A percentile compares a stretch with the other conserved stretches of the same genome.
Conservation (phyloP, 2,797 vertebrate genomes). For the Anguilla marmorata region DNA sequence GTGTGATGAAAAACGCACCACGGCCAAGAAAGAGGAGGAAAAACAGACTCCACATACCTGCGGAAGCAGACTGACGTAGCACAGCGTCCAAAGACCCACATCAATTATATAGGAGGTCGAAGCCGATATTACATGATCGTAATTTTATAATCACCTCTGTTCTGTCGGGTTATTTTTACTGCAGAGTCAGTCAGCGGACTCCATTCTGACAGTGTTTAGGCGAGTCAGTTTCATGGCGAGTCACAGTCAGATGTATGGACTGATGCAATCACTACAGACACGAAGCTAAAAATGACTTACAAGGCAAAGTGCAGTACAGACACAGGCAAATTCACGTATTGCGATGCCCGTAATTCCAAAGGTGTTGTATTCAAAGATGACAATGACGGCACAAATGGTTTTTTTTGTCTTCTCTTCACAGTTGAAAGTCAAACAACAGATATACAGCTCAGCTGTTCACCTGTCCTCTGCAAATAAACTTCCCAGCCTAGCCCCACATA, state of each 20-base stretch:
- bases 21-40: constrained; percentile 40
- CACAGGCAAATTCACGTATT: neutral
- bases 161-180: neutral
- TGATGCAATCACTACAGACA: neutral
- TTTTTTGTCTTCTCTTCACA: neutral
- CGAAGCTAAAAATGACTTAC: neutral
- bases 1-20: constrained; percentile 23
- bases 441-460: neutral
- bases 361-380: neutral
- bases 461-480: neutral
- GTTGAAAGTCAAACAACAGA: neutral
- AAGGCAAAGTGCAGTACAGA: neutral
- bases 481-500: neutral
- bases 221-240: neutral
- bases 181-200: neutral
- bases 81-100: neutral
- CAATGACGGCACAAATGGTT: neutral
- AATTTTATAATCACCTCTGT: neutral
- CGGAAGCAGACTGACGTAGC: constrained; percentile 18
- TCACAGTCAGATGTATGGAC: neutral
- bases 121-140: neutral
- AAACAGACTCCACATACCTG: constrained; percentile 32
- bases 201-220: neutral
- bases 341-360: neutral
- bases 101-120: too few relatives aligned